Conservation (phyloP, 1,140 invertebrate species). For the Zelostemma sp. region DNA sequence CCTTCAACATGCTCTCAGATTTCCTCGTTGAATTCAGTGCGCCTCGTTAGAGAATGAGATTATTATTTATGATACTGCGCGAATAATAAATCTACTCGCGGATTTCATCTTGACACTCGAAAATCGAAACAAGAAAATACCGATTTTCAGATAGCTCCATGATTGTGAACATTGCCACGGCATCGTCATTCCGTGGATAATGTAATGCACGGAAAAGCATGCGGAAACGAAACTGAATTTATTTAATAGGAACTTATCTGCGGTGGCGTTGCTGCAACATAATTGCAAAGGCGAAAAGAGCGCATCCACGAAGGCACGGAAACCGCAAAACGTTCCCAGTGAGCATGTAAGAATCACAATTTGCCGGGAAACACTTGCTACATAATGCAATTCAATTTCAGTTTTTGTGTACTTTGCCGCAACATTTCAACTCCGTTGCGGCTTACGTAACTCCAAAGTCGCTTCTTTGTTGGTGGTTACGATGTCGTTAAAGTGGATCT, state of each 20-base stretch:
- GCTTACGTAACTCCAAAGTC: neutral
- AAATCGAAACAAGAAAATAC: no score
- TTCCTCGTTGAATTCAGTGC: neutral
- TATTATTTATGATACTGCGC: no score
- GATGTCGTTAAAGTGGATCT: neutral
- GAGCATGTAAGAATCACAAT: neutral
- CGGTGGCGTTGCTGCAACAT: neutral
- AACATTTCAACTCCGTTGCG: no score
- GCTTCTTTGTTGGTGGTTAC: neutral
- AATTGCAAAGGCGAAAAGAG: neutral
- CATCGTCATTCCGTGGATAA: no score
- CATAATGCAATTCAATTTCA: conserved; percentile 1
- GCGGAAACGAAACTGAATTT: neutral
- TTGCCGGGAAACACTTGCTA: neutral
- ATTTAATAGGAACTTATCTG: neutral
- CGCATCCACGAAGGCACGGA: neutral
- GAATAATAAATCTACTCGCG: no score
- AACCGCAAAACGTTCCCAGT: neutral
- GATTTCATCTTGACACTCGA: no score
- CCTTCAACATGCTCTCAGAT: neutral
- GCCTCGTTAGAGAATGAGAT: neutral
- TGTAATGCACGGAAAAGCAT: neutral
- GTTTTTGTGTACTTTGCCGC: neutral
- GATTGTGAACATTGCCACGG: no score
- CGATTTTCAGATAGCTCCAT: no score